A percentile compares a stretch with the other conserved stretches of the same genome.
Evolutionary conservation across 2,888 invertebrate species (phyloP).

Genomic region (Aricia artaxerxes): DNA sequence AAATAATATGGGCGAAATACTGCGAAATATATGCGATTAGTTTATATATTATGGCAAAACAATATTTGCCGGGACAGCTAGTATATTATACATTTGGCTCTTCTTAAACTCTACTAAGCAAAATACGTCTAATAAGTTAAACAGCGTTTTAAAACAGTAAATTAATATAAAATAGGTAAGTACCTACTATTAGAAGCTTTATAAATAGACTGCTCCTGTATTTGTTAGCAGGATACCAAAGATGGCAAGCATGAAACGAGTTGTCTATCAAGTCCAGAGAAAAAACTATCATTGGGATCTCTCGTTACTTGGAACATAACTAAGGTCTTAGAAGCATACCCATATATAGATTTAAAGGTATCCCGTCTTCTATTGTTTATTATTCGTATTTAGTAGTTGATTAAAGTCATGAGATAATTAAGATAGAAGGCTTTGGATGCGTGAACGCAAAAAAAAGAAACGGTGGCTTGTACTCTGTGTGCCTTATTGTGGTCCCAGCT

Average conservation of each 20-base stretch:
- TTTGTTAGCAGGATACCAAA: slow-evolving; percentile 13
- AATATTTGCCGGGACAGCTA: too few relatives aligned
- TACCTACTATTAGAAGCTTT: neutral
- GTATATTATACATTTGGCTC: too few relatives aligned
- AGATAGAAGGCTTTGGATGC: too few relatives aligned
- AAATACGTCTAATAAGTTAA: neutral
- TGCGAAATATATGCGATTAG: too few relatives aligned
- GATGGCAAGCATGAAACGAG: slow-evolving; percentile 33
- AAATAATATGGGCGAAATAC: too few relatives aligned
- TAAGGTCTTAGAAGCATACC: slow-evolving; percentile 61
- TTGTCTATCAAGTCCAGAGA: slow-evolving; percentile 38
- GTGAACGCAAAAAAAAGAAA: too few relatives aligned
- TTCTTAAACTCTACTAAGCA: neutral
- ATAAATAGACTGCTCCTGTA: neutral
- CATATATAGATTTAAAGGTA: slow-evolving; percentile 61
- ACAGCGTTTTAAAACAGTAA: neutral
- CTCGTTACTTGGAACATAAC: slow-evolving; percentile 67
- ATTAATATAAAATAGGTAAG: neutral
- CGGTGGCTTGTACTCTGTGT: too few relatives aligned
- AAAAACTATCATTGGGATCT: slow-evolving; percentile 55
- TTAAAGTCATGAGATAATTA: neutral
- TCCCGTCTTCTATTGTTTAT: slow-evolving; percentile 5
- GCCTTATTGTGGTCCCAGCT: too few relatives aligned
- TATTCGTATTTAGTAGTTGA: neutral
- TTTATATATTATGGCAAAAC: too few relatives aligned